These are phyloP conservation scores for Campopleginae sp. DNA, from an alignment of 2,888 invertebrate species.

Conservation along the genomic window DNA sequence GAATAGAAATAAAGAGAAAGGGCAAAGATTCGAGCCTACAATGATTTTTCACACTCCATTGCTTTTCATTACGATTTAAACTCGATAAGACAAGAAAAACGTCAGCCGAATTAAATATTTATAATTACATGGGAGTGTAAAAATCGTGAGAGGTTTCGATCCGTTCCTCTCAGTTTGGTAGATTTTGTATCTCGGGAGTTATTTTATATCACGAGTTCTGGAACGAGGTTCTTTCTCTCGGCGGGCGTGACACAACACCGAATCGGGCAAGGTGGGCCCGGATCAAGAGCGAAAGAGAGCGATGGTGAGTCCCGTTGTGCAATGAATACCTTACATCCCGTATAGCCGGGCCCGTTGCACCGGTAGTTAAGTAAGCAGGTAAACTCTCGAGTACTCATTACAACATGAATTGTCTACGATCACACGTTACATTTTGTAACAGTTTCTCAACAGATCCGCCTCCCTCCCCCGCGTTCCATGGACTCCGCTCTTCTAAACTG, in stretches of 20 bases:
- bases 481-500: no score
- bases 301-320: constrained; percentile 58
- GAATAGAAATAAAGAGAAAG: background rate
- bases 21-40: background rate
- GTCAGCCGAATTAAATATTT: background rate
- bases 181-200: constrained; percentile 25
- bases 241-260: constrained; percentile 59
- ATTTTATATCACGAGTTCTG: constrained; percentile 8
- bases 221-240: constrained; percentile 44
- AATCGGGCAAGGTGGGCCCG: constrained; percentile 46
- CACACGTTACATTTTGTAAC: constrained; percentile 32
- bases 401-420: constrained; percentile 63
- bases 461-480: no score
- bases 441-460: constrained; percentile 39
- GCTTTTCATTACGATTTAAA: background rate
- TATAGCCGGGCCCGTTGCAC: background rate
- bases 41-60: background rate
- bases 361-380: constrained; percentile 54
- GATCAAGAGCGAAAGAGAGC: constrained; percentile 8
- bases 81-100: background rate
- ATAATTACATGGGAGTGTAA: constrained; percentile 15
- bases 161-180: constrained; percentile 6
- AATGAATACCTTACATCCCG: constrained; percentile 25
- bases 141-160: constrained; percentile 42
- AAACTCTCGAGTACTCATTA: constrained; percentile 61